Evolutionary conservation across 2,797 vertebrate genomes (phyloP).

Genomic region (Myotis findleyi): DNA sequence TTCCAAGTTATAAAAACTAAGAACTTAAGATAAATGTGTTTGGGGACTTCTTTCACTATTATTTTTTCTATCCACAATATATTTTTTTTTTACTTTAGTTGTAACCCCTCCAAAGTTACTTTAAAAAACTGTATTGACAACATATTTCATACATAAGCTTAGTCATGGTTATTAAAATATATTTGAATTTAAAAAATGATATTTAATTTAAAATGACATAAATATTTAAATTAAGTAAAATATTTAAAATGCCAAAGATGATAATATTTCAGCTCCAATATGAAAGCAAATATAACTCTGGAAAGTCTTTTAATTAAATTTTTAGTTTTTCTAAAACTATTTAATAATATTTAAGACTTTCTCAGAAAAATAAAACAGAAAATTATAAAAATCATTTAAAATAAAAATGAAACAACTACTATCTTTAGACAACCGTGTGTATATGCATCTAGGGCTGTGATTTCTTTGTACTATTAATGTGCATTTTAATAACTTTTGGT

Average conservation of each 20-base stretch:
- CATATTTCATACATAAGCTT: background rate
- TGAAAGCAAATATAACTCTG: background rate
- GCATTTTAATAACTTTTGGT: background rate
- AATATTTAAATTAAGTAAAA: background rate
- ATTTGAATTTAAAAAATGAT: slow-evolving; percentile 6
- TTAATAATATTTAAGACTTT: background rate
- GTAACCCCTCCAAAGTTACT: background rate
- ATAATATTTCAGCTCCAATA: background rate
- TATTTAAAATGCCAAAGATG: background rate
- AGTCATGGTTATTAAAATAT: background rate
- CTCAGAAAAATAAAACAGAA: background rate
- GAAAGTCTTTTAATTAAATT: background rate
- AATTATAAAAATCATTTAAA: background rate
- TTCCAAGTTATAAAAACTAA: background rate
- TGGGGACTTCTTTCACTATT: background rate
- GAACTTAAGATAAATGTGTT: background rate
- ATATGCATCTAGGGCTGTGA: background rate
- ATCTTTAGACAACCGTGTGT: background rate
- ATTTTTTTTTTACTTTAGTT: background rate
- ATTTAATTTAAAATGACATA: background rate
- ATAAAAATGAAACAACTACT: background rate
- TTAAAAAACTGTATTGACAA: background rate
- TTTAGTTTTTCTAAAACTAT: background rate
- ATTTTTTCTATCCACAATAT: background rate
- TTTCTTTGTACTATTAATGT: background rate